Base-by-base conservation (phyloP, 2,113 vertebrate genomes). In the Vidua macroura region DNA sequence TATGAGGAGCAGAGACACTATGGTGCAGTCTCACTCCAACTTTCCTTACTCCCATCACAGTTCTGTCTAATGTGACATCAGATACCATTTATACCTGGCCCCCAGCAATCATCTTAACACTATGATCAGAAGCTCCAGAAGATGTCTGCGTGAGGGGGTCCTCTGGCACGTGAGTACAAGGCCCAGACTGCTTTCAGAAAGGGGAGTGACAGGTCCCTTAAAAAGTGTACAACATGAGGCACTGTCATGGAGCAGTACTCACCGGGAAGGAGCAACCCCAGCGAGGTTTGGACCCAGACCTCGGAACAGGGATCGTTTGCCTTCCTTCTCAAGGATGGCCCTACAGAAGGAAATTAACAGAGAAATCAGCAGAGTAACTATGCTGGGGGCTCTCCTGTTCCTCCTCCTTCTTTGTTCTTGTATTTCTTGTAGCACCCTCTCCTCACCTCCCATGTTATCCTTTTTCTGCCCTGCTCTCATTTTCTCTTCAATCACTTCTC, bases 251-350 rank as follows among this genome's bases (percentile, higher is more conserved):
- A 72, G 20, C 46, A n/a, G 55, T 13, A 95, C 95, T 95, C 86
- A 97, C 97, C 97, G 91, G 55, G 97, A 97, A 72, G 97, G 97
- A 43, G 97, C 97, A 77, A 97, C 96, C 23, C 97, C 97, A 60
- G 90, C 79, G 9, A 97, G 96, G 67, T 97, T 97, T 44, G 97
- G 97, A 5, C 97, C 97, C 68, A 97, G 94, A 53, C 97, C 97
- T 69, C 97, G 92, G 84, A 97, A 97, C 15, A 97, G 76, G 51
- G 97, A 97, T 48, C 94, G 85, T 20, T 93, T 2, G 1, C 97
- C 97, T 93, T 97, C 97, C 83, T 96, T 96, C 94, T 97, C 94
- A 73, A 97, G 86, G n/a, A 97, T 97, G 83, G 75, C 10, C 83
- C 97, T 97, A 48, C 14, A 53, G 37, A 68, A 77, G 46, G 59